Evolutionary conservation across 2,113 vertebrate genomes (phyloP).

Genomic region (Mystacornis crossleyi): DNA sequence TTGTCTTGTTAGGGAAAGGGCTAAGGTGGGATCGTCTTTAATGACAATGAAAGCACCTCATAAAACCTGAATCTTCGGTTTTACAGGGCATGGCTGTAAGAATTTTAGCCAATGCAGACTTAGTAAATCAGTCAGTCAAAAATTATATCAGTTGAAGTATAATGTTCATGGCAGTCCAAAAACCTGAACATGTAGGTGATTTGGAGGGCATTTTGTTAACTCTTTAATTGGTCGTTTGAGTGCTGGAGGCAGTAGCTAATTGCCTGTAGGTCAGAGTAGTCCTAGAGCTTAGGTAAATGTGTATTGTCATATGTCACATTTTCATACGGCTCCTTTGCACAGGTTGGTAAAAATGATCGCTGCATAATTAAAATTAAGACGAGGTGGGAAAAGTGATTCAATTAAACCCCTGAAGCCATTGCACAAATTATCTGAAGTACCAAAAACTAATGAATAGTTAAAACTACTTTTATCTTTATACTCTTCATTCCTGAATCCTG

Average conservation of each 20-base stretch:
- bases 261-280: constrained; percentile 80
- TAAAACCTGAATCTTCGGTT: constrained; percentile 74
- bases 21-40: constrained; percentile 79
- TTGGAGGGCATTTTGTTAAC: constrained; percentile 83
- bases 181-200: constrained; percentile 77
- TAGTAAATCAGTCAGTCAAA: constrained; percentile 82
- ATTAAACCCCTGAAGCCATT: constrained; percentile 76
- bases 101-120: constrained; percentile 73
- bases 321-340: constrained; percentile 74
- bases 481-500: constrained; percentile 57
- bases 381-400: constrained; percentile 77
- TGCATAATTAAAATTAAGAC: constrained; percentile 82
- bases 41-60: constrained; percentile 79
- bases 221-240: constrained; percentile 82
- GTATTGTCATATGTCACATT: constrained; percentile 83
- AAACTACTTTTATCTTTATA: constrained; percentile 71
- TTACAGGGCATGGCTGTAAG: constrained; percentile 73
- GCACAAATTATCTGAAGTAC: constrained; percentile 77
- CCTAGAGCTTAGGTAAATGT: constrained; percentile 78
- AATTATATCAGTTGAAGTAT: constrained; percentile 75
- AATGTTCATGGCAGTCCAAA: constrained; percentile 77
- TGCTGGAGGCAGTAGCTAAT: constrained; percentile 77
- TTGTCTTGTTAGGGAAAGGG: constrained; percentile 80
- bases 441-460: constrained; percentile 77
- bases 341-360: constrained; percentile 78